Evolutionary conservation across 2,888 invertebrate species (phyloP), one percentile per base, ranked within the genome.

Genomic region (Protophormia terraenovae): DNA sequence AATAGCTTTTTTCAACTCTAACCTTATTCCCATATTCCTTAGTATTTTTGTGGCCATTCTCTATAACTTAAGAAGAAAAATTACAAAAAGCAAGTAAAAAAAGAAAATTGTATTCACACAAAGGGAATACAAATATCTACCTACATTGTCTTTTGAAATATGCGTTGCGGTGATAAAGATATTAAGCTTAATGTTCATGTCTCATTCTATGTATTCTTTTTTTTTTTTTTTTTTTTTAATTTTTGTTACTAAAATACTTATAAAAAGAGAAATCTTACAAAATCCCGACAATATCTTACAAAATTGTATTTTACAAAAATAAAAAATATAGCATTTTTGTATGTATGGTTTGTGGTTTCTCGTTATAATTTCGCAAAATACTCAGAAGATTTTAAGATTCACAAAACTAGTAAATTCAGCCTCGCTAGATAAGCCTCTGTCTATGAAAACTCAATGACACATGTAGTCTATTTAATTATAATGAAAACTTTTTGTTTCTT

Each of bases 91-190:
- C 8, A 58, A 41, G 55, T 10, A 29, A 60, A 19, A 6, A 12
- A 62, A 47, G n/a, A 32, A 47, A 3, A 62, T 7, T 14, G 16
- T 27, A 55, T n/a, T 1, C 32, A 45, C 14, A 19, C 22, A 27
- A 72, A 41, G 16, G 29, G 53, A 24, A 58, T 72, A n/a, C 32
- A 47, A n/a, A n/a, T n/a, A n/a, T n/a, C n/a, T 32, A 50, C 47
- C 14, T 47, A 35, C n/a, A 64, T 53, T 58, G 53, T 53, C 64
- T 14, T n/a, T 45, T 77, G 55, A 66, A 55, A 77, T 41, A 77
- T 77, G 66, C 66, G 76, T 41, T 77, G 76, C 45, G 55, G 76
- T 77, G 8, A 41, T 58, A 58, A 12, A 77, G 22, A 66, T 29
- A 55, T 76, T 66, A 12, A 41, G 55, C 41, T 66, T 76, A 41